Conservation (phyloP, 2,888 invertebrate genomes). For the Lycophotia porphyrea region DNA sequence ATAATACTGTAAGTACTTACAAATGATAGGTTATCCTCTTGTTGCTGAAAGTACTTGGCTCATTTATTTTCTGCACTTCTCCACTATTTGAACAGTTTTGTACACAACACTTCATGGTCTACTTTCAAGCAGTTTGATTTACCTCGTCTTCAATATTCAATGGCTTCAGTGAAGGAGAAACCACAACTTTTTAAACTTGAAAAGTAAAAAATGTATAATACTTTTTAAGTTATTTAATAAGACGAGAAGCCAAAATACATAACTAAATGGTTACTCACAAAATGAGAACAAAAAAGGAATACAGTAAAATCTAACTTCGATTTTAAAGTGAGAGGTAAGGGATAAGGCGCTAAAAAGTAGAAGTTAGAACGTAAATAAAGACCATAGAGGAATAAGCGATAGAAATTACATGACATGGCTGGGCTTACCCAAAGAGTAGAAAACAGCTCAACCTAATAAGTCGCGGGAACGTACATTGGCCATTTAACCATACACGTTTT, state of each 20-base stretch:
- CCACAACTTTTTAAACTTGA: not conserved
- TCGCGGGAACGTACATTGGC: no score
- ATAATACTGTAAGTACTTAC: slow-evolving; percentile 18
- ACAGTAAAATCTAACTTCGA: slow-evolving; percentile 3
- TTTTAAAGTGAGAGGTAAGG: not conserved
- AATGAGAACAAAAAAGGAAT: slow-evolving; percentile 22
- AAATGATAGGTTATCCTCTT: slow-evolving; percentile 33
- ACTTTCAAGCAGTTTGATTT: not conserved
- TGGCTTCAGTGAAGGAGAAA: not conserved
- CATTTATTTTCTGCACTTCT: slow-evolving; percentile 10
- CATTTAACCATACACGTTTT: no score
- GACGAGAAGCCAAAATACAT: slow-evolving; percentile 4
- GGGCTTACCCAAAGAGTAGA: no score
- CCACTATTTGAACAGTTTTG: slow-evolving; percentile 22
- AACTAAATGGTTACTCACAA: slow-evolving; percentile 9
- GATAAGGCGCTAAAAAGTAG: not conserved
- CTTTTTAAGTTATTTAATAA: not conserved
- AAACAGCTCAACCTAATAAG: no score
- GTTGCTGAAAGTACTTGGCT: not conserved
- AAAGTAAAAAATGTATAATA: not conserved
- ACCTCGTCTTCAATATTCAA: not conserved
- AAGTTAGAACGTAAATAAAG: not conserved
- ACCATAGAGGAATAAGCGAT: not conserved
- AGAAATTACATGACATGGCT: not conserved
- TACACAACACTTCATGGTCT: slow-evolving; percentile 33